phyloP scores from a whole-genome alignment of 1,140 invertebrate species.

The Caerostris extrusa region DNA sequence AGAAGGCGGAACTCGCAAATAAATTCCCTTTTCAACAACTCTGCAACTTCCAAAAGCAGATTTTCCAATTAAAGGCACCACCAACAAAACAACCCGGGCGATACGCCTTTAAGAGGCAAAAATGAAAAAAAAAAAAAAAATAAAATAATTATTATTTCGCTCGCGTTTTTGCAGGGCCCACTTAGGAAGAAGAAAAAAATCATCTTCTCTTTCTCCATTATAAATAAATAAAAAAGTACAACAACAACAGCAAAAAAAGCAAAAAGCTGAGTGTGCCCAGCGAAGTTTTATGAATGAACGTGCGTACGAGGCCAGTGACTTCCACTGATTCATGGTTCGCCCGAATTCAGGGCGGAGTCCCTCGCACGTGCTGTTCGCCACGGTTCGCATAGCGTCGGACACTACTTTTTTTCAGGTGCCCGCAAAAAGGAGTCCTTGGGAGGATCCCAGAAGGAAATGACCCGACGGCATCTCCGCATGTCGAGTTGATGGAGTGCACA shows the following conservation, averaged over 20 bases:
- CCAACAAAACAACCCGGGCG: neutral
- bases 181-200: neutral
- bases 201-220: neutral
- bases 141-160: slow-evolving; percentile 31
- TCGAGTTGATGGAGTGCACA: neutral
- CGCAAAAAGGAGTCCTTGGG: neutral
- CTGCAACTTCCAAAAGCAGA: neutral
- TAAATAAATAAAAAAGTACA: neutral
- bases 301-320: slow-evolving; percentile 57
- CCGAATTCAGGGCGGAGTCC: slow-evolving; percentile 43
- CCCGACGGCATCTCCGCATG: neutral
- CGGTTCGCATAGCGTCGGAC: slow-evolving; percentile 41
- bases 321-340: slow-evolving; percentile 53
- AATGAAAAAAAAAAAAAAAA: neutral
- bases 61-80: slow-evolving; percentile 5
- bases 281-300: slow-evolving; percentile 64
- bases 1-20: slow-evolving; percentile 23
- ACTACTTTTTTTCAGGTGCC: neutral
- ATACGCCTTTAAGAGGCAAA: neutral
- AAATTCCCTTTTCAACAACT: slow-evolving; percentile 24
- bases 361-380: slow-evolving; percentile 1
- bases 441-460: slow-evolving; percentile 62
- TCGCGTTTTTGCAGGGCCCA: neutral
- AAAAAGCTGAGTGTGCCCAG: neutral
- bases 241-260: neutral